Evolutionary conservation across 2,113 vertebrate species (phyloP), one percentile per base, ranked within the genome.

Genomic region (Ageneiosus marmoratus): DNA sequence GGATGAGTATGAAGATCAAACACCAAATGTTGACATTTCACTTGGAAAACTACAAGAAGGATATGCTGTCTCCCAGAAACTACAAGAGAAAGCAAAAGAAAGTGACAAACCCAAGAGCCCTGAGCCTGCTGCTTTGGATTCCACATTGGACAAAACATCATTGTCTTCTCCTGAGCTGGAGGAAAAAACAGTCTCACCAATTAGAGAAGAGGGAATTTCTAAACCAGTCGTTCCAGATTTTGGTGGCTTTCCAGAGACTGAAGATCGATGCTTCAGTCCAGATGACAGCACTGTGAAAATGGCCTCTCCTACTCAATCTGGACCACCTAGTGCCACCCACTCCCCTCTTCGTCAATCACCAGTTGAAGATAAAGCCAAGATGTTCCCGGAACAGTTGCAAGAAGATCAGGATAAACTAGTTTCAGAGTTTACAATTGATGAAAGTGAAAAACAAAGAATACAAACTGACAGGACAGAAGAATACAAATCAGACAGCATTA

Each of bases 261-360:
- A 99, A 60, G 98, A 98, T 10, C 94, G 97, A 58, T 99, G 97
- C 90, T 92, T 94, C 84, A 99, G 97, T 87, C 97, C 98, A 0
- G 97, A 99, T 24, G 97, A 99, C 2, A 96, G 97, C 89, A 99
- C 98, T 7, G 95, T 99, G 69, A 99, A 98, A 92, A 96, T 99
- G 96, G 96, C 97, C n/a, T 98, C 97, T 46, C 97, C 96, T 20
- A 95, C 96, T 51, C 95, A 95, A 0, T 99, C 97, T 5, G 96
- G 95, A 60, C 97, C 96, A 67, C 95, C 96, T 0, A 99, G 98
- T 85, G 93, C 96, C 50, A 93, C 95, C 70, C 96, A 97, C 78
- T 98, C 97, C 3, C 98, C 97, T 34, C 95, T 96, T 81, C 95
- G 95, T 86, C 96, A 97, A 85, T 98, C 96, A 24, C 96, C 97